Evolutionary conservation across 1,140 invertebrate species (phyloP), one percentile per base, ranked within the genome.

Genomic region (Parapsyche elsis): DNA sequence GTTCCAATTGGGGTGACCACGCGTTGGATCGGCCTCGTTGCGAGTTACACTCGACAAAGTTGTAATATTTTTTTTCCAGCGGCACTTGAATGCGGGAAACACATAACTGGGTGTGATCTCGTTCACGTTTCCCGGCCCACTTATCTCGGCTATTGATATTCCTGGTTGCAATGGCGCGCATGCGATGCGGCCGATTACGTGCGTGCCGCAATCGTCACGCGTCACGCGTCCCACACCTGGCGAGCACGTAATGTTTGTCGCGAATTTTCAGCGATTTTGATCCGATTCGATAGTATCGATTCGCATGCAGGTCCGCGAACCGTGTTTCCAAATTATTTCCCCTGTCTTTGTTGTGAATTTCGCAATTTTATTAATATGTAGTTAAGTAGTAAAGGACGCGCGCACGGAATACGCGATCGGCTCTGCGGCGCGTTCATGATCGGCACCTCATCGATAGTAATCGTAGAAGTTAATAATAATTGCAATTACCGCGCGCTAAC

Each of bases 321-420:
- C 30, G 30, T 38, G 30, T 38, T 38, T 38, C 30, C 30, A 38
- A 38, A 38, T 38, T 38, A 38, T 38, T 38, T 57, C 53, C 14
- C 53, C 53, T 2, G 1, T 10, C 53, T 10, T 57, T 57, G 14
- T 10, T 81, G 76, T 81, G 59, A 79, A 81, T 81, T 81, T 81
- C 73, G 79, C 81, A 71, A 81, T 76, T 81, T 79, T 81, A 81
- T 79, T 81, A 81, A 81, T 81, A n/a, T n/a, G n/a, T n/a, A 81
- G 81, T 81, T 78, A 71, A 71, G 76, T 81, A 81, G 78, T 81
- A 81, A 81, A 81, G 26, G 64, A 49, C 14, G 57, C 49, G 49
- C 76, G 80, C 38, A 26, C 71, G 59, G 80, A 81, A 81, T 81
- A 74, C 49, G 12, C 49, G 77, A 81, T 78, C 61, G 71, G 71